Evolutionary conservation across 2,888 invertebrate species (phyloP).

Genomic region (Caenorhabditis sinica): DNA sequence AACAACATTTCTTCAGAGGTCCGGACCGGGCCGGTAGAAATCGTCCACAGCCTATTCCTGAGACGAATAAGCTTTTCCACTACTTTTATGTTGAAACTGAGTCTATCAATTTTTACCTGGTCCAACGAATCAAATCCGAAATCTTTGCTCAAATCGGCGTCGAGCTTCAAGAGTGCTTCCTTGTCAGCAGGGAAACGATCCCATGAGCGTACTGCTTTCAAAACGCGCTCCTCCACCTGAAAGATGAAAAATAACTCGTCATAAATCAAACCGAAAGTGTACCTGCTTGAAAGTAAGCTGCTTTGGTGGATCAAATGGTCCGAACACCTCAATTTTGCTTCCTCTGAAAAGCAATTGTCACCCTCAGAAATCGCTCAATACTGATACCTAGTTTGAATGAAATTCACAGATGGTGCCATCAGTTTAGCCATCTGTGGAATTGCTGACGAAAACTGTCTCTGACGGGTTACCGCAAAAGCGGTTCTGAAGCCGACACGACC

Average conservation of each 20-base stretch:
- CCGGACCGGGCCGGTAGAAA: too few relatives aligned
- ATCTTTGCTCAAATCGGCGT: slow-evolving; percentile 73
- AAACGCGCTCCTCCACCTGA: slow-evolving; percentile 81
- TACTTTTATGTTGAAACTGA: too few relatives aligned
- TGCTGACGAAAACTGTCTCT: slow-evolving; percentile 20
- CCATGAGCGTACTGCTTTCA: slow-evolving; percentile 82
- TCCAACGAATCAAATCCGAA: slow-evolving; percentile 78
- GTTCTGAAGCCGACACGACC: slow-evolving; percentile 44
- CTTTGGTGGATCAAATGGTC: slow-evolving; percentile 80
- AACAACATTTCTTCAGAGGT: too few relatives aligned
- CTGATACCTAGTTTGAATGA: slow-evolving; percentile 54
- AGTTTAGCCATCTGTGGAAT: slow-evolving; percentile 39
- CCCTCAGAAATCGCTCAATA: not conserved
- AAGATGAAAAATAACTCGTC: slow-evolving; percentile 39
- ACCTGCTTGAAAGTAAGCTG: slow-evolving; percentile 81
- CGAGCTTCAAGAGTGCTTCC: slow-evolving; percentile 69
- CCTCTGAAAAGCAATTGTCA: slow-evolving; percentile 56
- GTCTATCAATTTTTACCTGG: slow-evolving; percentile 70
- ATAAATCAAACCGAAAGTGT: not conserved
- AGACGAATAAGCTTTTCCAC: too few relatives aligned
- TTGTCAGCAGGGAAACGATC: slow-evolving; percentile 82
- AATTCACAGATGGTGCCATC: slow-evolving; percentile 51
- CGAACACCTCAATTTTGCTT: slow-evolving; percentile 75
- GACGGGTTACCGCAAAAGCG: slow-evolving; percentile 31
- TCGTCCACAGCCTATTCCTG: too few relatives aligned